phyloP scores from a whole-genome alignment of 2,888 invertebrate species.

The Oxycera nigricornis region DNA sequence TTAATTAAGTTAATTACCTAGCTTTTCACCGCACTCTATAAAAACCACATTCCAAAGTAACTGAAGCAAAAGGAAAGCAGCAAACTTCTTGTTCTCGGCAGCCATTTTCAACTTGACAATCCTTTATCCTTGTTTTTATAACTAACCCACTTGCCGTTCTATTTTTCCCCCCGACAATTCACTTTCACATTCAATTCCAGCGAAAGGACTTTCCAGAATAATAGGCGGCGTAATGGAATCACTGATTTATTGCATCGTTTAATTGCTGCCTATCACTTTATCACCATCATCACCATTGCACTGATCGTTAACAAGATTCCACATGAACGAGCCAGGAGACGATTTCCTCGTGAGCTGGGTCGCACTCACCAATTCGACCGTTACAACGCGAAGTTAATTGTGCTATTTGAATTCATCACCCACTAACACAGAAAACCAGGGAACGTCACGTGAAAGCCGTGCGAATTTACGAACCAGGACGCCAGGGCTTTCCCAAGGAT shows the following conservation, averaged over 20 bases:
- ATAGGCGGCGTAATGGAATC: not conserved
- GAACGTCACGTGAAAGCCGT: not conserved
- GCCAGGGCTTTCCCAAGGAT: not conserved
- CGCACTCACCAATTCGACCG: constrained; percentile 24
- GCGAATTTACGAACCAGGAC: not conserved
- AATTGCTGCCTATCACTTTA: constrained; percentile 1
- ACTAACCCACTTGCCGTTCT: no score
- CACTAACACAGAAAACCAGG: not conserved
- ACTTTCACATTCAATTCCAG: not conserved
- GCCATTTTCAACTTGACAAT: not conserved
- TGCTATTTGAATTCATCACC: constrained; percentile 27
- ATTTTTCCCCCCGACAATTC: not conserved
- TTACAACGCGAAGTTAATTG: constrained; percentile 31
- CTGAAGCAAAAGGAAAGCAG: not conserved
- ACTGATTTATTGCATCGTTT: constrained; percentile 5
- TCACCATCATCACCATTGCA: constrained; percentile 18
- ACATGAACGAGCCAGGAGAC: not conserved
- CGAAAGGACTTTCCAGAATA: not conserved
- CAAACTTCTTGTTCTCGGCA: not conserved
- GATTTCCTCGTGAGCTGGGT: not conserved
- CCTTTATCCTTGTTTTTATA: not conserved
- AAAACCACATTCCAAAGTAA: constrained; percentile 9
- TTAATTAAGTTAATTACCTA: constrained; percentile 28
- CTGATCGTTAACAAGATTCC: constrained; percentile 1
- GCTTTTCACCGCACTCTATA: constrained; percentile 34